These are phyloP conservation scores for Dasypus novemcinctus DNA, from an alignment of 2,113 vertebrate genomes.

Conservation along the genomic window DNA sequence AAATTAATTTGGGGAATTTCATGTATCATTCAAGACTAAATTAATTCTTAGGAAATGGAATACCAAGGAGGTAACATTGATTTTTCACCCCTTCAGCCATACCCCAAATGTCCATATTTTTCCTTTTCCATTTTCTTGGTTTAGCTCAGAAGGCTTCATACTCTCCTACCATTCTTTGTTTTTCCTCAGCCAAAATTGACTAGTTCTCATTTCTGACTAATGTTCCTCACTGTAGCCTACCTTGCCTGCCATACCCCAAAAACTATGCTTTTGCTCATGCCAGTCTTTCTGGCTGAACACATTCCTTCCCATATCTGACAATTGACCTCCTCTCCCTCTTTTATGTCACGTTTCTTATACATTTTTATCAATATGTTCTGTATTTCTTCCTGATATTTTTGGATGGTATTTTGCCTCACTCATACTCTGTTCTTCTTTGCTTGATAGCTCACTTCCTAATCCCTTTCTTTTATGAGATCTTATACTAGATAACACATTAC, in stretches of 20 bases:
- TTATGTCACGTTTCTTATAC: background rate
- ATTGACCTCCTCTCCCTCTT: background rate
- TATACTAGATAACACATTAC: background rate
- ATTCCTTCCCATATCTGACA: background rate
- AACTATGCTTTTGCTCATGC: fast-evolving
- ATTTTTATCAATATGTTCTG: background rate
- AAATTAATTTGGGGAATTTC: background rate
- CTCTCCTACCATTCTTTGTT: background rate
- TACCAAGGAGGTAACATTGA: background rate
- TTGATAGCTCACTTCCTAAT: background rate
- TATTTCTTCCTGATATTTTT: background rate
- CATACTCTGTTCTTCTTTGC: background rate
- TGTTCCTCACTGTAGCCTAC: background rate
- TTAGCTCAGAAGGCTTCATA: background rate
- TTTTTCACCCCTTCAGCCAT: background rate
- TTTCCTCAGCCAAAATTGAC: background rate
- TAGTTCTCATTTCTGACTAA: background rate
- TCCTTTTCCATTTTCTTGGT: background rate
- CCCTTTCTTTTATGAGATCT: background rate
- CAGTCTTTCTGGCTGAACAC: background rate
- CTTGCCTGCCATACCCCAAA: background rate
- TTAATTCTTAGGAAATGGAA: background rate
- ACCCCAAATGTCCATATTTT: background rate
- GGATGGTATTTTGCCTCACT: background rate
- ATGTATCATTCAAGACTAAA: background rate